Conservation (phyloP, 2,888 invertebrate species). For the Patella ulyssiponensis region DNA sequence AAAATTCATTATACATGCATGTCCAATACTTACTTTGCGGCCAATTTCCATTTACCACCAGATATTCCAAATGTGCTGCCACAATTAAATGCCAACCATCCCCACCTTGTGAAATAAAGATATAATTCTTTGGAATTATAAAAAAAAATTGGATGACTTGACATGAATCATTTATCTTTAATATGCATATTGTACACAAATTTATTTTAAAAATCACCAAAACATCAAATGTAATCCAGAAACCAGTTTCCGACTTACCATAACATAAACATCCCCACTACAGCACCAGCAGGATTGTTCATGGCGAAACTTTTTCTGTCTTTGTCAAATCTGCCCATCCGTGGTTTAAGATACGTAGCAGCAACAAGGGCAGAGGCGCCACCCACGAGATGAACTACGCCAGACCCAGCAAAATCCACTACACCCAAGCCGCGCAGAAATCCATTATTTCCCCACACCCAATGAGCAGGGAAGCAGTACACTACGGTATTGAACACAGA, state of each 20-base stretch:
- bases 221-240: too few species aligned
- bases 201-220: too few species aligned
- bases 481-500: slow-evolving; percentile 65
- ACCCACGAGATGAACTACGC: slow-evolving; percentile 70
- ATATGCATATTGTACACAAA: too few species aligned
- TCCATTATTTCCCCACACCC: slow-evolving; percentile 71
- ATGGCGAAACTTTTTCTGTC: slow-evolving; percentile 43
- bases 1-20: too few species aligned
- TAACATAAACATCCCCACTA: slow-evolving; percentile 69
- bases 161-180: too few species aligned
- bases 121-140: background rate
- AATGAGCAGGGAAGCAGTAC: slow-evolving; percentile 72
- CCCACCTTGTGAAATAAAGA: slow-evolving; percentile 78
- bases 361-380: slow-evolving; percentile 68
- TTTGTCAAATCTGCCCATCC: slow-evolving; percentile 58
- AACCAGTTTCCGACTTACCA: slow-evolving; percentile 50
- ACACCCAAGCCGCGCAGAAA: slow-evolving; percentile 49
- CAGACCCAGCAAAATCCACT: slow-evolving; percentile 64
- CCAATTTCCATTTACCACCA: slow-evolving; percentile 91
- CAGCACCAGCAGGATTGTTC: slow-evolving; percentile 65
- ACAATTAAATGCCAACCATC: slow-evolving; percentile 95
- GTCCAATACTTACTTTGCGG: slow-evolving; percentile 70
- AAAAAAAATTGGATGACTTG: background rate
- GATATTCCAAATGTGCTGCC: slow-evolving; percentile 81
- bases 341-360: slow-evolving; percentile 63